Evolutionary conservation across 2,888 invertebrate genomes (phyloP), one percentile per base, ranked within the genome.

Genomic region (Amblyjoppa fuscipennis): DNA sequence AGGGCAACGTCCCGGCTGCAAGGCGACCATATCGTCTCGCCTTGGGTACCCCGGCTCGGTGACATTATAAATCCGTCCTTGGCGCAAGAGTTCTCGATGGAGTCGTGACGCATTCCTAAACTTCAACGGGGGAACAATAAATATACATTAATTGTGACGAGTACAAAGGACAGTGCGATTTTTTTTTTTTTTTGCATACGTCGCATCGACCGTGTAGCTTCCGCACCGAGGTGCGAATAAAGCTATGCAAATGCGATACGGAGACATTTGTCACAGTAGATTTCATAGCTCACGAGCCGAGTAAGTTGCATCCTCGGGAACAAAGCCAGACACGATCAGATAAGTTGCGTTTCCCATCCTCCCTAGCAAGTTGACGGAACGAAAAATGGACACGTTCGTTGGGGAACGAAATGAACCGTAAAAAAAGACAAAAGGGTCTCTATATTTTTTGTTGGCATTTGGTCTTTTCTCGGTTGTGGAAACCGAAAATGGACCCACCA

Each of bases 41-140:
- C 97, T 89, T 96, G 96, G 49, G 96, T 96, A 68, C 97, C 97
- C 87, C 97, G 95, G 3, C 97, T 97, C 0, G 97, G 97, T 0
- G 97, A 97, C 97, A 97, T 97, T 88, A 97, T 96, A 94, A 95
- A 97, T 1, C 97, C 97, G 92, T 97, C 97, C 91, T 96, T 96
- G 0, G 97, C 95, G 91, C 97, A 97, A 79, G 93, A 93, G 93
- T 97, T 97, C 56, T 96, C 96, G 25, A 95, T 95, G 53, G 97
- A 96, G 91, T 97, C 97, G 93, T 97, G 97, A 89, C 96, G 97
- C 97, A 97, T 97, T 84, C 97, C 97, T 92, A 97, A 94, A 91
- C 97, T 97, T 90, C 49, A 56, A 68, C 7, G 31, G 61, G 53
- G 53, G 75, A 70, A 38, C 31, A n/a, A 71, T 77, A 71, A 41